These are phyloP conservation scores for Chalcis sispes DNA, from an alignment of 2,888 invertebrate genomes.

Conservation along the genomic window DNA sequence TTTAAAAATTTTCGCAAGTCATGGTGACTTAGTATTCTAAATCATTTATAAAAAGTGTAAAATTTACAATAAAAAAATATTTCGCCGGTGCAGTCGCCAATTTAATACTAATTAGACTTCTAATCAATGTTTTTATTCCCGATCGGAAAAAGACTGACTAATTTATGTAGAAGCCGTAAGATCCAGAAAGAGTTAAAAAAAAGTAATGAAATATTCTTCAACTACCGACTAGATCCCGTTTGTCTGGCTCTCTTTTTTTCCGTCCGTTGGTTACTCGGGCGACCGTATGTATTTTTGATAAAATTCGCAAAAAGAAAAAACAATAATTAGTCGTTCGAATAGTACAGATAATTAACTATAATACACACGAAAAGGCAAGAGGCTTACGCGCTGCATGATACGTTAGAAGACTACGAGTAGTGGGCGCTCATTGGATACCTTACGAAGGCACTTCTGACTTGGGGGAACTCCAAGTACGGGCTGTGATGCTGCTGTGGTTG, in stretches of 20 bases:
- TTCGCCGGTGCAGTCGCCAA: no score
- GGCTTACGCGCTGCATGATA: not conserved
- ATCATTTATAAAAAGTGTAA: no score
- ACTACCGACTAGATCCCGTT: constrained; percentile 48
- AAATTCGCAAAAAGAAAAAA: not conserved
- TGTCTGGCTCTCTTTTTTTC: constrained; percentile 39
- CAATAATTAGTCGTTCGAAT: no score
- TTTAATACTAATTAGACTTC: no score
- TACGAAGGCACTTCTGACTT: constrained; percentile 71
- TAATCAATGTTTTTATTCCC: no score
- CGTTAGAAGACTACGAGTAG: constrained; percentile 58
- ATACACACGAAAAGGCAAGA: no score
- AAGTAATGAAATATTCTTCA: not conserved
- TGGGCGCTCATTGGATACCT: constrained; percentile 71
- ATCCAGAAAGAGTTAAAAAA: constrained; percentile 17
- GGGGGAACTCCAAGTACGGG: constrained; percentile 63
- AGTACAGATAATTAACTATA: no score
- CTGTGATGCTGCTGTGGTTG: constrained; percentile 23
- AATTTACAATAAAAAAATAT: no score
- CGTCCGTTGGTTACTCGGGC: not conserved
- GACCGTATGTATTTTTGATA: not conserved
- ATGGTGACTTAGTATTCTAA: no score
- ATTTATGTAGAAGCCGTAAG: no score
- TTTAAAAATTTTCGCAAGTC: no score
- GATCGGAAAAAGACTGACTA: no score